These are phyloP conservation scores for Oreortyx pictus DNA, from an alignment of 2,797 vertebrate species.

Conservation along the genomic window DNA sequence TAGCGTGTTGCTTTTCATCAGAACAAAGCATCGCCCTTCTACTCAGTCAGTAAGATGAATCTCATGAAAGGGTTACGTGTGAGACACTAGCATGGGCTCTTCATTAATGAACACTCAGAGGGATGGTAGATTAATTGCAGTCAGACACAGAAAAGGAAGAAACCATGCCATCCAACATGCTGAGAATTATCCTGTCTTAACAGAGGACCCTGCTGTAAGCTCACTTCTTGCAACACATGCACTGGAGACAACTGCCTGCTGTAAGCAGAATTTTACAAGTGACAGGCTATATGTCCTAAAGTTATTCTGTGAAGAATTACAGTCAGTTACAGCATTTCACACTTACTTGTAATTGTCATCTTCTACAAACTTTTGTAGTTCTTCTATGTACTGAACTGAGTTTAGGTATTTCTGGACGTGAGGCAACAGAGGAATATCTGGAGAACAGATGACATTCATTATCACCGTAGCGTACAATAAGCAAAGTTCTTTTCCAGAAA, in stretches of 20 bases:
- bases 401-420: constrained; percentile 98
- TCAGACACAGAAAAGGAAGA: neutral
- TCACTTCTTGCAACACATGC: neutral
- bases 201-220: neutral
- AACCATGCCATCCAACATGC: neutral
- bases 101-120: rapidly evolving
- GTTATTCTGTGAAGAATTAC: neutral
- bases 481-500: neutral
- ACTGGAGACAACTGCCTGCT: rapidly evolving
- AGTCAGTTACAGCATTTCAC: neutral
- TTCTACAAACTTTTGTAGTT: constrained; percentile 99
- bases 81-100: rapidly evolving
- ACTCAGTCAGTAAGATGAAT: neutral
- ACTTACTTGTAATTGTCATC: constrained; percentile 99
- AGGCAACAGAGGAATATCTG: constrained; percentile 94
- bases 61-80: neutral
- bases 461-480: neutral
- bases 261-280: neutral
- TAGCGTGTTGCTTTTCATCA: neutral
- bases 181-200: neutral
- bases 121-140: neutral
- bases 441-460: constrained; percentile 49
- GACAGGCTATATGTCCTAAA: neutral
- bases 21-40: neutral
- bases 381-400: constrained; percentile 98